These are phyloP conservation scores for Zapornia atra DNA, from an alignment of 2,113 vertebrate species.

Conservation along the genomic window DNA sequence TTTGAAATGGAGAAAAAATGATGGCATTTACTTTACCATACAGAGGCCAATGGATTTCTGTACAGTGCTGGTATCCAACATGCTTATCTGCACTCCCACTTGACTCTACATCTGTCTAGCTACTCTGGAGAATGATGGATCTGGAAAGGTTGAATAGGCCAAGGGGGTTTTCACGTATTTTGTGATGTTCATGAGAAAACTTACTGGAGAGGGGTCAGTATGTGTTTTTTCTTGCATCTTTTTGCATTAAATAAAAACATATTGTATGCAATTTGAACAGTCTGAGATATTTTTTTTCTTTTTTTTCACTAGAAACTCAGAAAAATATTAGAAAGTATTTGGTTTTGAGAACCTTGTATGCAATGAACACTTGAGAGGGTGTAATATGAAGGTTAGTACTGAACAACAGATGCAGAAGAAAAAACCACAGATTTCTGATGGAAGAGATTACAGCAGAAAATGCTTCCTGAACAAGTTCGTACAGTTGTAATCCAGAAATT, in stretches of 20 bases:
- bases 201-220: constrained; percentile 39
- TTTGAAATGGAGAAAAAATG: neutral
- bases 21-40: constrained; percentile 22
- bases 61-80: neutral
- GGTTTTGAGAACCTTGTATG: neutral
- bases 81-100: constrained; percentile 62
- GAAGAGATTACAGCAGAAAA: neutral
- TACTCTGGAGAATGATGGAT: constrained; percentile 57
- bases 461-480: neutral
- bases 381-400: neutral
- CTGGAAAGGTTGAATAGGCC: constrained; percentile 71
- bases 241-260: constrained; percentile 30
- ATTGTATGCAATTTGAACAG: neutral
- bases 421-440: neutral
- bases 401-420: neutral
- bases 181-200: constrained; percentile 49
- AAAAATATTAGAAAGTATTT: neutral
- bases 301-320: neutral
- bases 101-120: constrained; percentile 30
- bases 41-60: neutral
- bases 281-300: neutral
- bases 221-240: neutral
- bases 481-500: neutral
- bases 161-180: constrained; percentile 48
- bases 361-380: neutral